Evolutionary conservation across 1,140 invertebrate genomes (phyloP), one percentile per base, ranked within the genome.

Genomic region (Hylyphantes graminicola): DNA sequence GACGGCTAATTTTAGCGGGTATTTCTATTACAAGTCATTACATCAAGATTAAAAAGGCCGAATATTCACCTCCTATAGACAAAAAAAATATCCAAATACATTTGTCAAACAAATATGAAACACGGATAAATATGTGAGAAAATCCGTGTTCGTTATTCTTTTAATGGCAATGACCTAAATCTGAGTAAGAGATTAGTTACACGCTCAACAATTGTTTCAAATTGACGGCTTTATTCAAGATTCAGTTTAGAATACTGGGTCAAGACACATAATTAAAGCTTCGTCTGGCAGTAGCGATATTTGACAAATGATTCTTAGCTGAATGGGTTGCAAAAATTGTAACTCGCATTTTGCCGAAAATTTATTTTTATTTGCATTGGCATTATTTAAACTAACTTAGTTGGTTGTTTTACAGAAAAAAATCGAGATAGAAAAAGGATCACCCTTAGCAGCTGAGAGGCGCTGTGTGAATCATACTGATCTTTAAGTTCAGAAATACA

Each of bases 141-240:
- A 53, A 63, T 73, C 67, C 59, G 68, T 59, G 63, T 81, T 55
- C 79, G 63, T 53, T 48, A 63, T 63, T 59, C 35, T 17, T 64
- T 68, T 73, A 81, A 81, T 81, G 63, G 65, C 54, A 72, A 63
- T 51, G 79, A 73, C 67, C 79, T 70, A 59, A 21, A 80, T 70
- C 54, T 70, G 48, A 21, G 50, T 1, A 54, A 78, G 64, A 54
- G 53, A 81, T 73, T 50, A 65, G 54, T 17, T 21, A 53, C 17
- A 54, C 21, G 61, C 35, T 55, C 17, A 51, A 50, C 76, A 78
- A 78, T 78, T 78, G 76, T 65, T 78, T 50, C 65, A 73, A 59
- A 81, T 19, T 53, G 63, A 65, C 76, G 35, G 35, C 68, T 73
- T 63, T 68, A 63, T 81, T 73, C 79, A 73, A 63, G 68, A 73